Evolutionary conservation across 2,113 vertebrate genomes (phyloP), one percentile per base, ranked within the genome.

Genomic region (Heterocephalus glaber): DNA sequence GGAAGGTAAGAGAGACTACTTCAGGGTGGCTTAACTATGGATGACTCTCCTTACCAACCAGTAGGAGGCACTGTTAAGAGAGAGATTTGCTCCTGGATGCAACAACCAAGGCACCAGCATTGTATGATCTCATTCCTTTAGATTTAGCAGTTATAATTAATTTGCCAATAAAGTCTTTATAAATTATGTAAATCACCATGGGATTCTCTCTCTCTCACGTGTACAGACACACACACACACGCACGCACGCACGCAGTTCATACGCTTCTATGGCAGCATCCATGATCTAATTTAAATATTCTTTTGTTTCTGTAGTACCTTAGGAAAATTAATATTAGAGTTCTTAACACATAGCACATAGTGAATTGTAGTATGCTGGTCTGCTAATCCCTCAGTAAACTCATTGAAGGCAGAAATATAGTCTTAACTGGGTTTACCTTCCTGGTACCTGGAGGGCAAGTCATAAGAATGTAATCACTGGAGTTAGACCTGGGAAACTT

Each of bases 141-240:
- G 26, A 58, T 61, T 77, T 28, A 82, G 58, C 24, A 86, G 24
- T 54, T 63, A 54, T 9, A 89, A 41, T 82, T 81, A 68, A 0
- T 95, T 92, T 93, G 82, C 16, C 81, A 77, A 33, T 90, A 76
- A 76, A 68, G 7, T 77, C 47, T 84, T 80, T 95, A 61, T 77
- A 91, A 49, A 61, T 94, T 68, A 68, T 66, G 12, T 35, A 79
- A 7, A 52, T 87, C 22, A 72, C 28, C 30, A 54, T 30, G 16
- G 7, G 74, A 82, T 33, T 6, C 19, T 1, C 3, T 4, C 2
- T 35, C 30, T 20, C 13, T 90, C 28, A 80, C 0, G 35, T 9
- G 5, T n/a, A 24, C 35, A 38, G 19, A 70, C 68, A 68, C 35
- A 68, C 35, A 70, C 68, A 65, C 65, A 22, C 33, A 16, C 33